Percentiles rank a stretch among this genome's conserved stretches.
phyloP scores from a whole-genome alignment of 2,888 invertebrate genomes.

The Gryllus longicercus region DNA sequence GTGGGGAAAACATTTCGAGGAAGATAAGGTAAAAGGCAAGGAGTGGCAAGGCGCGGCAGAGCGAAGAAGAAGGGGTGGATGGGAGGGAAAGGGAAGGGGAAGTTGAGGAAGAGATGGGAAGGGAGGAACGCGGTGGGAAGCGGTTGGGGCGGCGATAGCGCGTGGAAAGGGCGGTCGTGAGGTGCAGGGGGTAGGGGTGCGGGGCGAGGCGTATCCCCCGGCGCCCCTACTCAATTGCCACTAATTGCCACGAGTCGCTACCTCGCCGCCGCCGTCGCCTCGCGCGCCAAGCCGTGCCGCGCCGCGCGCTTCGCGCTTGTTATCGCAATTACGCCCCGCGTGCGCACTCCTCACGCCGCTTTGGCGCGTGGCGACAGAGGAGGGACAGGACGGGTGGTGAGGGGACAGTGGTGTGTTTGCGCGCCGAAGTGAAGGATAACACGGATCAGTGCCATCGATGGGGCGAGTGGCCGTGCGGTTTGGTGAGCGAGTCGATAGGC shows the following conservation, averaged over 20 bases:
- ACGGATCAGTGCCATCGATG: not conserved
- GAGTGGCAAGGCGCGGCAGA: no score
- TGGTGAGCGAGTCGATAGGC: not conserved
- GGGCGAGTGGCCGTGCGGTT: not conserved
- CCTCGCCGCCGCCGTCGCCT: not conserved
- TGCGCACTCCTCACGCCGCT: not conserved
- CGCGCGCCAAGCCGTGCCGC: not conserved
- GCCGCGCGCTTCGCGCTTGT: conserved; percentile 9
- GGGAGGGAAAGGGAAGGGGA: no score
- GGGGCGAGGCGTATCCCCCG: not conserved
- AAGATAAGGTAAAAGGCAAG: no score
- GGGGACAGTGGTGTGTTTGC: not conserved
- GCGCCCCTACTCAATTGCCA: not conserved
- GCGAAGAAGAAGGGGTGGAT: no score
- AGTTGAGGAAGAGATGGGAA: no score
- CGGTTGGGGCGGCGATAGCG: no score
- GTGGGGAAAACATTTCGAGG: no score
- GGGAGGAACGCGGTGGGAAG: no score
- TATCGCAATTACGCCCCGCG: conserved; percentile 1
- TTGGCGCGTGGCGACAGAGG: no score
- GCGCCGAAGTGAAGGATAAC: not conserved
- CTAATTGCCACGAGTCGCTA: not conserved
- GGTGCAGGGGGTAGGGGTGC: no score
- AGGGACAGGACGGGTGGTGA: no score
- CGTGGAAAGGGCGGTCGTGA: no score